Evolutionary conservation across 2,888 invertebrate genomes (phyloP).

Genomic region (Acanthosepion esculentum): DNA sequence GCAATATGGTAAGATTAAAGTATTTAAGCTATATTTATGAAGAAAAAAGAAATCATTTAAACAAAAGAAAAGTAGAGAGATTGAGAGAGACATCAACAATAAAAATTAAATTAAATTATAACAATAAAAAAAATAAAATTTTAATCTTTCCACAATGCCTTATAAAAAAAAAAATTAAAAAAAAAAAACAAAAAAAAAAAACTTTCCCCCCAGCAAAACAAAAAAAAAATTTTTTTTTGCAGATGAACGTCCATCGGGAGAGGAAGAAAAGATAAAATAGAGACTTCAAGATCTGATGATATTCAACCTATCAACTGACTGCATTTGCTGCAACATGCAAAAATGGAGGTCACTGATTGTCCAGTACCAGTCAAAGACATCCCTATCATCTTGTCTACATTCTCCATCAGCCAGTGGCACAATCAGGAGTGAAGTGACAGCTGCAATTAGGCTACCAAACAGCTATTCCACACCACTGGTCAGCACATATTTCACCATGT

Average conservation of each 20-base stretch:
- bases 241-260: neutral
- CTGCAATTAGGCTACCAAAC: neutral
- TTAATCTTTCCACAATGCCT: neutral
- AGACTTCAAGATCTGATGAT: neutral
- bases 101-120: too few species aligned
- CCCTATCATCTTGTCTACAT: neutral
- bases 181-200: neutral
- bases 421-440: too few species aligned
- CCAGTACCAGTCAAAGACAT: neutral
- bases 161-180: neutral
- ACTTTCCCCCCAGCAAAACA: neutral
- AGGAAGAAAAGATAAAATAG: neutral
- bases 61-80: too few species aligned
- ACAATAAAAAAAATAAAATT: too few species aligned
- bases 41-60: too few species aligned
- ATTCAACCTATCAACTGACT: neutral
- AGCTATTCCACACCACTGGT: conserved; percentile 67
- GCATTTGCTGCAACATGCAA: neutral
- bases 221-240: neutral
- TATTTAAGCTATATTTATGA: too few species aligned
- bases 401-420: neutral
- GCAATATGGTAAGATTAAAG: too few species aligned
- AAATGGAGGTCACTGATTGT: conserved; percentile 40
- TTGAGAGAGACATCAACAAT: too few species aligned
- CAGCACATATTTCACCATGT: conserved; percentile 90